Evolutionary conservation across 2,113 vertebrate genomes (phyloP).

Genomic region (Laticauda colubrina): DNA sequence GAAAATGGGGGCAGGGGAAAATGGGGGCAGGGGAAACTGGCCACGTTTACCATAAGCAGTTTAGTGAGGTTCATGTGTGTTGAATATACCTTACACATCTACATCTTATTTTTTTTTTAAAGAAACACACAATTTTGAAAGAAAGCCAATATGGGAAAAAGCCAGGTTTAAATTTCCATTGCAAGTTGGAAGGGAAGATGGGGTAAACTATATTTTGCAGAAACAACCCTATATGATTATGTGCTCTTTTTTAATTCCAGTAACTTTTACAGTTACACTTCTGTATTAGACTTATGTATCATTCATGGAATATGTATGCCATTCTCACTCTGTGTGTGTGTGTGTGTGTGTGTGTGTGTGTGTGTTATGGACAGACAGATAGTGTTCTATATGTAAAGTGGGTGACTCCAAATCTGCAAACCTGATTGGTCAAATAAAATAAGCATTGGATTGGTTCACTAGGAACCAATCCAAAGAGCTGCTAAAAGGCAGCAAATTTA

Average conservation of each 20-base stretch:
- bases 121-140: slow-evolving; percentile 24
- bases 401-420: no score
- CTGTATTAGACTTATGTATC: neutral
- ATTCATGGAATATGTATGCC: neutral
- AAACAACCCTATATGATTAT: neutral
- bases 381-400: no score
- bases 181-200: slow-evolving; percentile 1
- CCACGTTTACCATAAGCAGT: neutral
- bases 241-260: neutral
- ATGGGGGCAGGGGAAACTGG: neutral
- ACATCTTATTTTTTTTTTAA: neutral
- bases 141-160: slow-evolving; percentile 41
- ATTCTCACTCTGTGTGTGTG: neutral
- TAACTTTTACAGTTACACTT: neutral
- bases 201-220: neutral
- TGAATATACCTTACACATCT: neutral
- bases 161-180: slow-evolving; percentile 52
- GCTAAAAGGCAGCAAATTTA: no score
- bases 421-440: no score
- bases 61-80: neutral
- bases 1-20: neutral
- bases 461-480: no score
- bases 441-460: no score
- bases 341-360: no score
- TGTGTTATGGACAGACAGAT: neutral